Percentiles rank a stretch among this genome's conserved stretches.
Conservation (phyloP, 1,140 invertebrate genomes). For the Mya arenaria region DNA sequence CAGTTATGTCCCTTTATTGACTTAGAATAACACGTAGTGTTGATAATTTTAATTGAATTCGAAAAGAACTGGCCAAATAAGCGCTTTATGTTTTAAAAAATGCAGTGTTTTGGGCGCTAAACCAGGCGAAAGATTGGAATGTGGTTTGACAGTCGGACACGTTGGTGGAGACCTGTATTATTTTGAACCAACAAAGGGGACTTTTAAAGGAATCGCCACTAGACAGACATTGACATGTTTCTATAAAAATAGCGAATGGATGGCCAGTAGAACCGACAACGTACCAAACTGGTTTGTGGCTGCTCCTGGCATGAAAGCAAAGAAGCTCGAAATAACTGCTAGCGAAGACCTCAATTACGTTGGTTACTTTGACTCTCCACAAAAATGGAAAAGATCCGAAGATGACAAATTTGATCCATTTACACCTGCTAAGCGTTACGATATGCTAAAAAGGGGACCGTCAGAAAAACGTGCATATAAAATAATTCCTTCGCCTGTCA, state of each 20-base stretch:
- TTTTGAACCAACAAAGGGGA: slow-evolving; percentile 49
- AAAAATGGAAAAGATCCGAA: slow-evolving; percentile 63
- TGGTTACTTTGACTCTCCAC: slow-evolving; percentile 52
- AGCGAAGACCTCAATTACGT: slow-evolving; percentile 62
- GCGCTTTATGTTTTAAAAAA: too few species aligned
- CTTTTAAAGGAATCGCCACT: slow-evolving; percentile 55
- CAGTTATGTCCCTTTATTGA: too few species aligned
- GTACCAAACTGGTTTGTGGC: slow-evolving; percentile 70
- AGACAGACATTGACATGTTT: slow-evolving; percentile 19
- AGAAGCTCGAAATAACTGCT: slow-evolving; percentile 51
- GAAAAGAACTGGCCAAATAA: too few species aligned
- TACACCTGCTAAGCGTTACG: slow-evolving; percentile 10
- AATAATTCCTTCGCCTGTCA: slow-evolving; percentile 11
- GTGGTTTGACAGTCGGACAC: slow-evolving; percentile 59
- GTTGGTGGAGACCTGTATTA: slow-evolving; percentile 64
- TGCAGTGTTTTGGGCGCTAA: slow-evolving; percentile 33
- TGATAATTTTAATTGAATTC: too few species aligned
- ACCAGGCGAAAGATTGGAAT: slow-evolving; percentile 17
- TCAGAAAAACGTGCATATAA: neutral
- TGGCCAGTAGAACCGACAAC: slow-evolving; percentile 62
- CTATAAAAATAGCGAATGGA: slow-evolving; percentile 55
- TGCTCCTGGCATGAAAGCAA: slow-evolving; percentile 54
- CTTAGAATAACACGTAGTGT: too few species aligned
- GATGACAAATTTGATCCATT: slow-evolving; percentile 45
- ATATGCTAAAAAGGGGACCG: neutral